Evolutionary conservation across 2,888 invertebrate species (phyloP).

Genomic region (Neoitamus cyanurus): DNA sequence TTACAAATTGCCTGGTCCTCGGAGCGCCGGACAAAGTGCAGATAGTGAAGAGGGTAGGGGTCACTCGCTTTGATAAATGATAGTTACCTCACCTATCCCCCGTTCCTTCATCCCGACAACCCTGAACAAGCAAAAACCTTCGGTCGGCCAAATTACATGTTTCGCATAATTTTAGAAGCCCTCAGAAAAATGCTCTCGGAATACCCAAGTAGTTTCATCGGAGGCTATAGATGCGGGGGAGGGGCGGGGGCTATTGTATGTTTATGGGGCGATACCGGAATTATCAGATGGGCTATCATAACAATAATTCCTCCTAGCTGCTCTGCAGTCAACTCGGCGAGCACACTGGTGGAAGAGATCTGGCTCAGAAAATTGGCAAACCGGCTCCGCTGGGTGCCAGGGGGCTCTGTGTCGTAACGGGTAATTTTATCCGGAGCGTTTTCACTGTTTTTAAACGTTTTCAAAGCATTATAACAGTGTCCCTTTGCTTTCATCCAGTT

Average conservation of each 20-base stretch:
- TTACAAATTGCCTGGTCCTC: slow-evolving; percentile 9
- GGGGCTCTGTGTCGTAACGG: neutral
- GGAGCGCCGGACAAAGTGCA: neutral
- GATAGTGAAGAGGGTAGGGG: neutral
- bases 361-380: neutral
- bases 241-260: neutral
- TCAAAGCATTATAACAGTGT: neutral
- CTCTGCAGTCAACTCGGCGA: neutral
- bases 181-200: neutral
- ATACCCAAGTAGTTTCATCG: neutral
- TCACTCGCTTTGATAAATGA: neutral
- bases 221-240: neutral
- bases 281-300: slow-evolving; percentile 5
- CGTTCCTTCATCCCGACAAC: too few relatives aligned
- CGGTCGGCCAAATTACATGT: neutral
- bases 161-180: slow-evolving; percentile 5
- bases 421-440: neutral
- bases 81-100: neutral
- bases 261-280: neutral
- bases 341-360: neutral
- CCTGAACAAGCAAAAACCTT: neutral
- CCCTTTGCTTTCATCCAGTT: neutral
- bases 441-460: neutral
- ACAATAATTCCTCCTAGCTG: neutral
- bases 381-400: neutral